Evolutionary conservation across 2,888 invertebrate genomes (phyloP), one percentile per base, ranked within the genome.

Genomic region (Dendrolimus pini): DNA sequence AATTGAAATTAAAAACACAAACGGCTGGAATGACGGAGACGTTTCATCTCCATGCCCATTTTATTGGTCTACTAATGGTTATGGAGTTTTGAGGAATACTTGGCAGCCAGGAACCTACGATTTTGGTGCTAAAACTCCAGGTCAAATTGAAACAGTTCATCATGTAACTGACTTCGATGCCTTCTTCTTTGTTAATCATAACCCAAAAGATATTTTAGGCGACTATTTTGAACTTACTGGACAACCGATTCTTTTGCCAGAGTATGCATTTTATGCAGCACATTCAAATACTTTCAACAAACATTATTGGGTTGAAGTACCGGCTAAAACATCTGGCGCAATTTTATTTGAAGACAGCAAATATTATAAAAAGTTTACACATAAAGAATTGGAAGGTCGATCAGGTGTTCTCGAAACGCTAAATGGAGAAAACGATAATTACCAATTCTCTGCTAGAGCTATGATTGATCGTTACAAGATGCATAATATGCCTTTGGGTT

Each of bases 151-250:
- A 69, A 82, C 80, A 41, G 62, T 58, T 9, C 89, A 90, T 61
- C 60, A 69, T 54, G 80, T 70, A 58, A 64, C 71, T 47, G 70
- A 81, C 53, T 85, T 83, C 56, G 89, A 89, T 66, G 87, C 84
- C 9, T 89, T 85, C 70, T 86, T 74, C 66, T 84, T 90, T 58
- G 82, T 90, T 14, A 86, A 76, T 62, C 57, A 67, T 9, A 59
- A 66, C 56, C 83, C 85, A 6, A 74, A 64, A 61, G 78, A 82
- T 60, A 81, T 89, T 60, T 69, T 90, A 56, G 73, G 64, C 30
- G 89, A 88, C 68, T 90, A 89, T 65, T 90, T 77, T 60, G 87
- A 88, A 63, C 74, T 90, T 7, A 89, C 89, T 9, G 89, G 89
- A 6, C 65, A 70, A 58, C 89, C 89, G 7, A 76, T 83, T 53